Evolutionary conservation across 2,888 invertebrate species (phyloP).

Genomic region (Bombylius major): DNA sequence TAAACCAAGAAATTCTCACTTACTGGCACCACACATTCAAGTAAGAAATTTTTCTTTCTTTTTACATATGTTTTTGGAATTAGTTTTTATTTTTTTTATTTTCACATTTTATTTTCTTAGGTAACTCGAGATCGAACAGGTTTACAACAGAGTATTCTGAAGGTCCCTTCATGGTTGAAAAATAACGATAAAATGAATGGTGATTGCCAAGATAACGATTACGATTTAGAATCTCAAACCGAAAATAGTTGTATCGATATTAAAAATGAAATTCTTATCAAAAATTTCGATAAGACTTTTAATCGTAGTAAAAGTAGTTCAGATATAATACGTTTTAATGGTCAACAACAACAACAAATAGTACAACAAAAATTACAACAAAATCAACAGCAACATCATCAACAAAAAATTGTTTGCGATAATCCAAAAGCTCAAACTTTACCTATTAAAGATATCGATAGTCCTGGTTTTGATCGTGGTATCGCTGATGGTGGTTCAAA

Average conservation of each 20-base stretch:
- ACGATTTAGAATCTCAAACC: constrained; percentile 13
- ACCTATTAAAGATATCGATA: constrained; percentile 11
- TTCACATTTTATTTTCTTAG: constrained; percentile 12
- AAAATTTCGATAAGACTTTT: constrained; percentile 20
- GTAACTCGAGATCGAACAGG: constrained; percentile 83
- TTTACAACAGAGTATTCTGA: constrained; percentile 70
- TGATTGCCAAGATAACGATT: constrained; percentile 14
- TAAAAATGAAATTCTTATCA: constrained; percentile 23
- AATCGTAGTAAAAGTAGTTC: constrained; percentile 35
- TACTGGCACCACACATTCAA: constrained; percentile 74
- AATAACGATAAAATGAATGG: constrained; percentile 27
- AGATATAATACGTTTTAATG: constrained; percentile 23
- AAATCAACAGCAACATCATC: neutral
- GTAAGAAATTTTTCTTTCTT: constrained; percentile 16
- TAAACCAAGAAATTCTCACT: constrained; percentile 63
- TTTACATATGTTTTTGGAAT: neutral
- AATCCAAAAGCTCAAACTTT: constrained; percentile 9
- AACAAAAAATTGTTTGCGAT: neutral
- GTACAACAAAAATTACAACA: neutral
- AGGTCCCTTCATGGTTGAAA: constrained; percentile 46
- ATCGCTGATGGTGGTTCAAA: constrained; percentile 66
- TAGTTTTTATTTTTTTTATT: neutral
- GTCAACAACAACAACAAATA: neutral
- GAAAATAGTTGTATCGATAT: constrained; percentile 27
- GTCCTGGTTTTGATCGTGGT: constrained; percentile 30